These are phyloP conservation scores for Orthonyx spaldingii DNA, from an alignment of 2,113 vertebrate genomes.

Conservation along the genomic window DNA sequence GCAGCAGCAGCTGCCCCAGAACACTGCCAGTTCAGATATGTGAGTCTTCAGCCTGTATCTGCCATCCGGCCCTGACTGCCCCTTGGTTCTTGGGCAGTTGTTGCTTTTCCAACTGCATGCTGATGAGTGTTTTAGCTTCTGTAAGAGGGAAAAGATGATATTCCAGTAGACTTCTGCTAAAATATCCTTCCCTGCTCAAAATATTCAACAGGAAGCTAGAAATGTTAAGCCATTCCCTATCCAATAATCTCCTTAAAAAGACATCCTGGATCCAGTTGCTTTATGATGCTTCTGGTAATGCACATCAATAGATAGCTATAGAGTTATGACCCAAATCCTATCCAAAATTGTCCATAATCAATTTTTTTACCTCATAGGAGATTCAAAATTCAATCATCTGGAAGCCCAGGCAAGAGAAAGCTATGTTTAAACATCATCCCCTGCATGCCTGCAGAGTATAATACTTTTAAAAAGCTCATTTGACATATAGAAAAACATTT, in stretches of 20 bases:
- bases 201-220: constrained; percentile 3
- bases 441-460: constrained; percentile 50
- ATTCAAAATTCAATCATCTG: constrained; percentile 60
- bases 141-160: background rate
- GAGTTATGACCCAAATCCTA: constrained; percentile 26
- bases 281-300: background rate
- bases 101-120: background rate
- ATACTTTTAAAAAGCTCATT: constrained; percentile 62
- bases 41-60: background rate
- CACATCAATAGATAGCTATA: background rate
- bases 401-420: constrained; percentile 53
- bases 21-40: background rate
- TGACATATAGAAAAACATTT: constrained; percentile 54
- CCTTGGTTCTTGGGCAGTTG: background rate
- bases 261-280: background rate
- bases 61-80: fast-evolving
- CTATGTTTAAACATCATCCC: constrained; percentile 73
- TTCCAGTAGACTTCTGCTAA: background rate
- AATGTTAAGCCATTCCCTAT: background rate
- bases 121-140: background rate
- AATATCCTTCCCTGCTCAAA: background rate
- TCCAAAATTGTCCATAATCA: constrained; percentile 60
- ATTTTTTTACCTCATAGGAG: constrained; percentile 63
- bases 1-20: background rate
- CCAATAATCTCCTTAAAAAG: background rate